A percentile compares a stretch with the other conserved stretches of the same genome.
Conservation (phyloP, 2,797 vertebrate species). For the Sternarchorhynchus goeldii region DNA sequence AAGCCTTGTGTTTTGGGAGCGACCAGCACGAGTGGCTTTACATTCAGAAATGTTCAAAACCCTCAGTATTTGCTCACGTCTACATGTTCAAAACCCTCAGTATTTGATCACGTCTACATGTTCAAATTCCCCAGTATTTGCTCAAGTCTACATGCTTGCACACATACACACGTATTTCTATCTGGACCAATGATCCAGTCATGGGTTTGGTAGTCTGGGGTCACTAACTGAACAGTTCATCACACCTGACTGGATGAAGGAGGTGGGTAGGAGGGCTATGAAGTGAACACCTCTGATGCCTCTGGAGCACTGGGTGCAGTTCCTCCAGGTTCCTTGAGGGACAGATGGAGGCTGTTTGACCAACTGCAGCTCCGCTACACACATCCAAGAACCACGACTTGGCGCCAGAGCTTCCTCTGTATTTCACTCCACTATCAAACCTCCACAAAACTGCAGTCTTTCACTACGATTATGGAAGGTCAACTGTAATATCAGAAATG, state of each 20-base stretch:
- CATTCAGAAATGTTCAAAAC: slow-evolving; percentile 49
- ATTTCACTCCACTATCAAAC: neutral
- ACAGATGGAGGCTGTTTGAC: neutral
- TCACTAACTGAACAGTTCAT: too few relatives aligned
- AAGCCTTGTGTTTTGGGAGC: slow-evolving; percentile 69
- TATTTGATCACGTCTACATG: slow-evolving; percentile 31
- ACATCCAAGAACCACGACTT: neutral
- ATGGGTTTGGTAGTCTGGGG: too few relatives aligned
- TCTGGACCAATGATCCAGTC: neutral
- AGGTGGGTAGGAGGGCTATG: too few relatives aligned
- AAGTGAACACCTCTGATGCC: too few relatives aligned
- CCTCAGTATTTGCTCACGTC: neutral
- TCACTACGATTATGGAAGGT: slow-evolving; percentile 21
- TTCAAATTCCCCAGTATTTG: slow-evolving; percentile 21
- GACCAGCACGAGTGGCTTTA: slow-evolving; percentile 60
- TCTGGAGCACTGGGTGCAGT: neutral
- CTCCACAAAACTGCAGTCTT: slow-evolving; percentile 11
- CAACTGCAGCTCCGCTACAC: neutral
- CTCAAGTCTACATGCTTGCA: neutral
- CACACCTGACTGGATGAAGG: too few relatives aligned
- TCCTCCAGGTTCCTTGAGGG: neutral
- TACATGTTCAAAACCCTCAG: slow-evolving; percentile 2
- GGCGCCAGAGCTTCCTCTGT: neutral
- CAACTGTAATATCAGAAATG: slow-evolving; percentile 17
- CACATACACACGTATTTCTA: neutral